phyloP scores from a whole-genome alignment of 2,797 vertebrate genomes.

The Lacerta agilis region DNA sequence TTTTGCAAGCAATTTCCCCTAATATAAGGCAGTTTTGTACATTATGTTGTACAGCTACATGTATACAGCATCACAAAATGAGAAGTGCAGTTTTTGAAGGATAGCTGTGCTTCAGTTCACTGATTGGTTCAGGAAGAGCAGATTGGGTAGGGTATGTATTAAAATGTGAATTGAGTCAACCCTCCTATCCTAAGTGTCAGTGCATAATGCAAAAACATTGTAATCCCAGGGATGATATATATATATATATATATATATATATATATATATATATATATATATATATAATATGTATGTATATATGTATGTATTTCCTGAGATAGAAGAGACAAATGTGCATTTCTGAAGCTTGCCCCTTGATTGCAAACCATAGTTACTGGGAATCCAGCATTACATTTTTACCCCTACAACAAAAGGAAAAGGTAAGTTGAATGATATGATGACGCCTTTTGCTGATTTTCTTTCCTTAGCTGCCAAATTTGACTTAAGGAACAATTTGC shows the following conservation, averaged over 20 bases:
- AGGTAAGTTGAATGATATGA: not conserved
- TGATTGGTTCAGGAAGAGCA: not conserved
- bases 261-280: no score
- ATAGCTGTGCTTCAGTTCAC: no score
- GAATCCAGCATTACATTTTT: not conserved
- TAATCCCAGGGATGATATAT: not conserved
- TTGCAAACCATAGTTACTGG: not conserved
- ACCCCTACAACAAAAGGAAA: not conserved
- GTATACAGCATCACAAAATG: no score
- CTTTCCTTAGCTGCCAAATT: slow-evolving; percentile 22
- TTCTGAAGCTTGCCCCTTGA: not conserved
- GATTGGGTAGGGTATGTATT: not conserved
- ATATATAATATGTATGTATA: no score
- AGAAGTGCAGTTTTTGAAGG: no score
- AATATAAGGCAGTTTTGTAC: no score
- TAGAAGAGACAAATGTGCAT: not conserved
- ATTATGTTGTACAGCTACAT: no score
- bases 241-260: no score
- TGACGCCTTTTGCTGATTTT: not conserved
- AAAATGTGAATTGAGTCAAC: not conserved
- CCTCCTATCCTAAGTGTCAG: no score
- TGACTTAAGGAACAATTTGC: slow-evolving; percentile 2
- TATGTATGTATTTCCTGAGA: not conserved
- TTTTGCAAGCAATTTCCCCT: no score
- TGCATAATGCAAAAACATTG: not conserved